These are phyloP conservation scores for Luidia sarsii DNA, from an alignment of 53 echinoderm and acorn worm genomes.

Conservation along the genomic window DNA sequence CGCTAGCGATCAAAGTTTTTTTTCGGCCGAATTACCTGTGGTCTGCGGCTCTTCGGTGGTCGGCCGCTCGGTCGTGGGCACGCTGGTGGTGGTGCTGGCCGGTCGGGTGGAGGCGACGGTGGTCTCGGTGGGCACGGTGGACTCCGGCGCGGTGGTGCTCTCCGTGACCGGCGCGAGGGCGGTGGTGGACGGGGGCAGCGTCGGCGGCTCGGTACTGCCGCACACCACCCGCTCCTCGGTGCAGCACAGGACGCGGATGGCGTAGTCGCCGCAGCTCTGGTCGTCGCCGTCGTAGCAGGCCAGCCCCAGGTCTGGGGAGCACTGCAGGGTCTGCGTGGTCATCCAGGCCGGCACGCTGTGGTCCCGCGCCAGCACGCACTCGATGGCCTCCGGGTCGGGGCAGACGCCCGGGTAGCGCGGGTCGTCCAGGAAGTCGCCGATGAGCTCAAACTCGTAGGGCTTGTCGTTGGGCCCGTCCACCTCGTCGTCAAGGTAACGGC, in stretches of 20 bases:
- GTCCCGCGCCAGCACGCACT: slow-evolving; percentile 47
- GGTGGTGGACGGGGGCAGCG: slow-evolving; percentile 1
- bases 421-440: slow-evolving; percentile 27
- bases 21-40: too few relatives aligned
- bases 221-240: neutral
- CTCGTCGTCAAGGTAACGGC: slow-evolving; percentile 56
- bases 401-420: slow-evolving; percentile 36
- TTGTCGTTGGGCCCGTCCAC: neutral
- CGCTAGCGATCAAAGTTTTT: too few relatives aligned
- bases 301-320: slow-evolving; percentile 16
- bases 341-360: slow-evolving; percentile 24
- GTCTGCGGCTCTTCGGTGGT: slow-evolving; percentile 24
- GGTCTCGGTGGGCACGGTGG: neutral
- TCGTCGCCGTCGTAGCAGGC: slow-evolving; percentile 23
- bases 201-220: slow-evolving; percentile 14
- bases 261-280: slow-evolving; percentile 20
- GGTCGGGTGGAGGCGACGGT: slow-evolving; percentile 8
- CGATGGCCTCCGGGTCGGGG: slow-evolving; percentile 17
- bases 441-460: slow-evolving; percentile 40
- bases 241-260: slow-evolving; percentile 36
- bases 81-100: neutral
- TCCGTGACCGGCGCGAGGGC: neutral
- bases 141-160: neutral
- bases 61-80: neutral
- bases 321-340: slow-evolving; percentile 14